Base-by-base conservation (phyloP, 2,888 invertebrate genomes). In the Cremastinae sp. region DNA sequence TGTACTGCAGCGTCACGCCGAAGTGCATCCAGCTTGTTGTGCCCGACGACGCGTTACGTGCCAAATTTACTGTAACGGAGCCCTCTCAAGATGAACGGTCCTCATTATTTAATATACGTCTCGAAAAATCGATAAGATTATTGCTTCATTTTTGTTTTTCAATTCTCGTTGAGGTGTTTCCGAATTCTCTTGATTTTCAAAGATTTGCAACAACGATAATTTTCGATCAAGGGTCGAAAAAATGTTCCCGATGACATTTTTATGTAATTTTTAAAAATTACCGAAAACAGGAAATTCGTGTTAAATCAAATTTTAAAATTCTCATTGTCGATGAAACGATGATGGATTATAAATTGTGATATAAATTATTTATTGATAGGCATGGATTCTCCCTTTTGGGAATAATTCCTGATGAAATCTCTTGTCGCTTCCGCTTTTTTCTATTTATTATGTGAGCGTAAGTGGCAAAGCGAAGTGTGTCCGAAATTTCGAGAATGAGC, bases 1-100 rank as follows among this genome's bases (percentile, higher is more conserved):
- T 49, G 53, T 39, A 45, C n/a, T 49, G 49, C 45, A 49, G 45
- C 59, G 65, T 70, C 64, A 53, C 53, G 58, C 59, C 45, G 53
- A 70, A 71, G 70, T 59, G 53, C 65, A 65, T 47, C 39, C 53
- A 64, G n/a, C n/a, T n/a, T 59, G 70, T 65, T 55, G 56, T 39
- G 53, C 74, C 37, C 69, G 28, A 43, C 28, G 58, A 55, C 39
- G 75, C 43, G 58, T 65, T 65, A 65, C 65, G 18, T 53, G 65
- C 65, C 53, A 43, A 43, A 65, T 51, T 35, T 14, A 53, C 55
- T 53, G 37, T 53, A 55, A 20, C 53, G 53, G 43, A 55, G 28
- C n/a, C 41, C 8, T 53, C n/a, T 12, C 16, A 55, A 28, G 55
- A 43, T 14, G 53, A 10, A 14, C 28, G 16, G 22, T 1, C 14